Base-by-base conservation (phyloP, 2,113 vertebrate genomes). In the Malurus alboscapulatus region DNA sequence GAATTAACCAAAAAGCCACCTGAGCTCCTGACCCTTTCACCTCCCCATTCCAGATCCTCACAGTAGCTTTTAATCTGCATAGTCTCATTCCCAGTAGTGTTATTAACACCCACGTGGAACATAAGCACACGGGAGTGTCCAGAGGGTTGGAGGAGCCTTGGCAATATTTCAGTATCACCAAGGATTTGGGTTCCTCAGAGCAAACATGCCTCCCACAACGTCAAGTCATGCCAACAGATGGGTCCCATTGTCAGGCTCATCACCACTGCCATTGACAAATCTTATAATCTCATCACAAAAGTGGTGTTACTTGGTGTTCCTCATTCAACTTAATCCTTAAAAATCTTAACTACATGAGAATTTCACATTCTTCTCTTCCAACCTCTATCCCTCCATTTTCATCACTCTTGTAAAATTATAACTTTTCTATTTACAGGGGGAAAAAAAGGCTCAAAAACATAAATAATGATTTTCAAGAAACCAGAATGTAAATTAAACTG, bases 1-100 rank as follows among this genome's bases (percentile, higher is more conserved):
- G 59, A 90, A 86, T 17, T 85, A 94, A 86, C 89, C 69, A 91
- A 93, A 93, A 85, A 85, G 72, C 81, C 96, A 95, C 90, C 94
- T 88, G 94, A 94, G 75, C 90, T 94, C 72, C 84, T 88, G 90
- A 96, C 90, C 94, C 32, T 44, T 87, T 96, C 90, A 94, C 93
- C 92, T 79, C 63, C 6, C 34, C 17, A 17, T 83, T 88, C 63
- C 67, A 83, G 63, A 90, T 71, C 34, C 29, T 93, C 80, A 83
- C 79, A 90, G 93, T 86, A 95, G 78, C 42, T 90, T 88, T 84
- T 73, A 69, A 90, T 95, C 79, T 92, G 10, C 54, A 32, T 45
- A 80, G 88, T 69, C 14, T 65, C 72, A 66, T 62, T 93, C 87
- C 66, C 87, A 90, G 48, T 7, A 68, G 54, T 57, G 54, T 54